Evolutionary conservation across 2,797 vertebrate species (phyloP).

Genomic region (Myiotriccus ornatus): DNA sequence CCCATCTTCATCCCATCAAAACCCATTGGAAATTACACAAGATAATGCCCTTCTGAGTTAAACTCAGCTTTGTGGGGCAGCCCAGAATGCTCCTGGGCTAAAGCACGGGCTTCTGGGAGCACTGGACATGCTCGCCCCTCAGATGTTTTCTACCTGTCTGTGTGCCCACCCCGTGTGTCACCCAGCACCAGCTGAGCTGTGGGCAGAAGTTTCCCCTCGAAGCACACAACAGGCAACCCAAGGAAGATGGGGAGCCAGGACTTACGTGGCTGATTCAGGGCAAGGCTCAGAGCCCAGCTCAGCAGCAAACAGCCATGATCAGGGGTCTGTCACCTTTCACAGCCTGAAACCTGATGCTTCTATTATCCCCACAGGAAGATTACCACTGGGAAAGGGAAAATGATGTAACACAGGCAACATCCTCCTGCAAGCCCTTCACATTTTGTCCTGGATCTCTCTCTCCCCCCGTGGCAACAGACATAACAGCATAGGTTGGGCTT

Average conservation of each 20-base stretch:
- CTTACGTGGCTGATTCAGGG: not conserved
- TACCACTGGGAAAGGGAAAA: not conserved
- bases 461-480: not conserved
- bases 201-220: not conserved
- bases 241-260: not conserved
- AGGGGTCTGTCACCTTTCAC: not conserved
- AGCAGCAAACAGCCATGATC: rapidly evolving
- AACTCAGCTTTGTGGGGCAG: not conserved
- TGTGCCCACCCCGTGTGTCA: rapidly evolving
- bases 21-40: not conserved
- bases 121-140: not conserved
- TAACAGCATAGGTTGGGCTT: not conserved
- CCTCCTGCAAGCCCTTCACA: not conserved
- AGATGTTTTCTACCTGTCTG: not conserved
- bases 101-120: not conserved
- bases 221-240: not conserved
- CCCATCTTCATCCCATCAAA: not conserved
- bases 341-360: not conserved
- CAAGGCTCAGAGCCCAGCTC: not conserved
- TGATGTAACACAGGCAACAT: not conserved
- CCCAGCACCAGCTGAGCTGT: not conserved
- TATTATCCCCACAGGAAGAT: not conserved
- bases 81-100: not conserved
- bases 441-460: not conserved
- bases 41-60: not conserved